phyloP scores from a whole-genome alignment of 2,113 vertebrate species.

The Garra rufa region DNA sequence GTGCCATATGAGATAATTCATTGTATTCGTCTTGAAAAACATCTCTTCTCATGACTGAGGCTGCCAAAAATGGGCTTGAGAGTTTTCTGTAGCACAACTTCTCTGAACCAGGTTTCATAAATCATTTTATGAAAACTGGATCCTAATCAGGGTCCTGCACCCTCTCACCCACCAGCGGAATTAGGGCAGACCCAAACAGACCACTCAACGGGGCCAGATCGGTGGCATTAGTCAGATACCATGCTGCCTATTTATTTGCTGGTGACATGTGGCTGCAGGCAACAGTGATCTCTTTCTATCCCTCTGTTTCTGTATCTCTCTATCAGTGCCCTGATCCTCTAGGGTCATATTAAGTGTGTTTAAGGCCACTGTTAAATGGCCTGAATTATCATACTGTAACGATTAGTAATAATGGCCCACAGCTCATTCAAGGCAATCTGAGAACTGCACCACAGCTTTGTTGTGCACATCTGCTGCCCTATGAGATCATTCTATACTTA shows the following conservation, averaged over 20 bases:
- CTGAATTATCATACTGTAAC: constrained; percentile 49
- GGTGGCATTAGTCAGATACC: constrained; percentile 41
- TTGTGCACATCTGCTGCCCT: constrained; percentile 1
- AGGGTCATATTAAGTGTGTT: constrained; percentile 55
- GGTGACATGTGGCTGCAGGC: constrained; percentile 36
- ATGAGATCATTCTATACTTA: not conserved
- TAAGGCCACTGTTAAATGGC: constrained; percentile 50
- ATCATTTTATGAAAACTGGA: constrained; percentile 12
- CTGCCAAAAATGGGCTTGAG: constrained; percentile 10
- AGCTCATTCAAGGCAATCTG: constrained; percentile 46
- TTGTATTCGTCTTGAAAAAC: constrained; percentile 28
- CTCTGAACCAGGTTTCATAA: constrained; percentile 30
- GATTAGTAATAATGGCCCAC: constrained; percentile 52
- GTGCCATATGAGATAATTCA: not conserved
- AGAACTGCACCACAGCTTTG: not conserved
- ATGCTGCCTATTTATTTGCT: constrained; percentile 49
- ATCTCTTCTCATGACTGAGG: constrained; percentile 30
- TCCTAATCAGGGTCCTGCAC: constrained; percentile 14
- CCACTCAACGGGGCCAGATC: constrained; percentile 6
- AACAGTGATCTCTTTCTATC: constrained; percentile 32
- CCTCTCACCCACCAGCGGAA: constrained; percentile 19
- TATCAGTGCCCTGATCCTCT: constrained; percentile 35
- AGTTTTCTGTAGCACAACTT: constrained; percentile 25
- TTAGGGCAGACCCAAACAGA: constrained; percentile 32
- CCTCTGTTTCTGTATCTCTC: constrained; percentile 30